Conservation (phyloP, 2,888 invertebrate genomes). For the Euzetes globulus region DNA sequence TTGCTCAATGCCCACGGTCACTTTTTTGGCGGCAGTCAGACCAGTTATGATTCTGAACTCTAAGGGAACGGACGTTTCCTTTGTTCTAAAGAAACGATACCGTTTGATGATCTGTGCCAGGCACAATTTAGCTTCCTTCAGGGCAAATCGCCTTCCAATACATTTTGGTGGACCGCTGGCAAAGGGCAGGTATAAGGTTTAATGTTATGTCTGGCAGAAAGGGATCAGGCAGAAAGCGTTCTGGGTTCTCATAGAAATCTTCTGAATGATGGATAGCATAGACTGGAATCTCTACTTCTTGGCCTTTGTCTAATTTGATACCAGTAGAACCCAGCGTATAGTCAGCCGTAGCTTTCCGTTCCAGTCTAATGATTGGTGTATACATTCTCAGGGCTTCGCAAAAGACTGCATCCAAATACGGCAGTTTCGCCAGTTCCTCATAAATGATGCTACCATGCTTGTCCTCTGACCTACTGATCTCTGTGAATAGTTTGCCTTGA, state of each 20-base stretch:
- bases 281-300: constrained; percentile 53
- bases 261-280: constrained; percentile 58
- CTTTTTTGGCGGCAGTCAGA: not conserved
- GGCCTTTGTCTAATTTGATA: constrained; percentile 39
- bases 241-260: constrained; percentile 56
- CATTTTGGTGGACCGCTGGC: constrained; percentile 42
- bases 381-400: constrained; percentile 27
- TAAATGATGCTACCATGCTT: not conserved
- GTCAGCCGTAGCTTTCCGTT: constrained; percentile 11
- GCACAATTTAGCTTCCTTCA: constrained; percentile 29
- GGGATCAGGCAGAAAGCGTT: constrained; percentile 53
- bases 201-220: constrained; percentile 45
- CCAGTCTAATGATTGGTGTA: constrained; percentile 23
- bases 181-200: constrained; percentile 41
- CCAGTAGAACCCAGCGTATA: constrained; percentile 7
- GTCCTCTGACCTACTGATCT: too few species aligned
- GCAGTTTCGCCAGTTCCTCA: constrained; percentile 11
- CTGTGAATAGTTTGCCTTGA: too few species aligned
- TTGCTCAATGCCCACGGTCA: not conserved
- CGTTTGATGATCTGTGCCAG: constrained; percentile 20
- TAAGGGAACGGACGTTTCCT: not conserved
- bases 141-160: constrained; percentile 38
- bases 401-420: constrained; percentile 32
- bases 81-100: not conserved
- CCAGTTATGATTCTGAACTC: not conserved